Base-by-base conservation (phyloP, 1,140 invertebrate genomes). In the Rhizoglyphus robini region DNA sequence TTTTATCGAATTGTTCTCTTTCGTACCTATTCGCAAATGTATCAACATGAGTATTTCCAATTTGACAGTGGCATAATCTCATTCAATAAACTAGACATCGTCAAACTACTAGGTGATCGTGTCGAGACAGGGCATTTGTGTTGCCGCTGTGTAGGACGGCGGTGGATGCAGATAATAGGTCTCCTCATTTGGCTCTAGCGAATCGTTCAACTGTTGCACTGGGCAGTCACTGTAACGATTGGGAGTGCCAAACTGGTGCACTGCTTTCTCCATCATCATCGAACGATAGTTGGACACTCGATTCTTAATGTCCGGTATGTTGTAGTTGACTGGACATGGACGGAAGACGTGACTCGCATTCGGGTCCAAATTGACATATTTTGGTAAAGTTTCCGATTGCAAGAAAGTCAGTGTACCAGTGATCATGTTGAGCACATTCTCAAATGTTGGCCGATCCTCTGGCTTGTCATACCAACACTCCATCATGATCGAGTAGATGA, bases 401-500 rank as follows among this genome's bases (percentile, higher is more conserved):
- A 41, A 11, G 8, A 41, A 18, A 18, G 8, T 8, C 18, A 41
- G 8, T 8, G 36, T 18, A 41, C 18, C 18, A 41, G 18, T 41
- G 36, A 41, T 41, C 36, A 41, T 41, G 8, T 41, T 1, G 15
- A 30, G 15, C 31, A 74, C 23, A 23, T 72, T 65, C 0, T 27
- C 31, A 67, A 74, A 74, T n/a, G 69, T 63, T n/a, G 73, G 73
- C 2, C 73, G 32, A 11, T 47, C 13, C 25, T 69, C 51, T 15
- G 68, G 49, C 49, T 73, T 68, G 41, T 69, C 68, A 27, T 73
- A 68, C 79, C 79, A 80, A 67, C 78, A 79, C 30, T 72, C 68
- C 34, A 75, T 34, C 78, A 80, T 79, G 23, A 77, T 75, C 20
- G 77, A 69, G 67, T 79, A 74, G 63, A 75, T 32, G 4, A 70